These are phyloP conservation scores for Phylloscopus trochiloides DNA, from an alignment of 2,113 vertebrate genomes.

Conservation along the genomic window DNA sequence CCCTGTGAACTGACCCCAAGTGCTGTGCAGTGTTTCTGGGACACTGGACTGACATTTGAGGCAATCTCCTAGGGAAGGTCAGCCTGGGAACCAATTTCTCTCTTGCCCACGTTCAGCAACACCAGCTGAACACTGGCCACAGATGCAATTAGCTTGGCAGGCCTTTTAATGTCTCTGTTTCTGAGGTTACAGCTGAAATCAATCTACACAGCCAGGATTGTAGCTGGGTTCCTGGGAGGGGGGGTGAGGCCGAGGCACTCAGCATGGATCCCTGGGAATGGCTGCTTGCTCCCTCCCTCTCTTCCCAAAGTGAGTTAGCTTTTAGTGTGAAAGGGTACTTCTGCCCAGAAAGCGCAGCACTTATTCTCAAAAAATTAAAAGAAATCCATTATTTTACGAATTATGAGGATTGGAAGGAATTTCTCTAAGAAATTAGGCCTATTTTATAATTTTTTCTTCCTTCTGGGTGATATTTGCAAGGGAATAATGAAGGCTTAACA, in stretches of 20 bases:
- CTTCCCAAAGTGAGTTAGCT: not conserved
- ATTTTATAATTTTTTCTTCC: not conserved
- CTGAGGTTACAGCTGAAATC: not conserved
- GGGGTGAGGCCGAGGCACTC: fast-evolving
- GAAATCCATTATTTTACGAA: not conserved
- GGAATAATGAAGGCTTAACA: not conserved
- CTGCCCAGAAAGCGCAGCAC: fast-evolving
- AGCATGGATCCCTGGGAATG: fast-evolving
- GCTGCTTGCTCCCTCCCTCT: not conserved
- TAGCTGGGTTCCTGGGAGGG: not conserved
- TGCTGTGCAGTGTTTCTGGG: not conserved
- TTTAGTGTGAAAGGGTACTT: not conserved
- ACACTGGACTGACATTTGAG: not conserved
- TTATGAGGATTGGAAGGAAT: not conserved
- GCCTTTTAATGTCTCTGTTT: not conserved
- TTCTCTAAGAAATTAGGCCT: not conserved
- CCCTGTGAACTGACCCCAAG: not conserved
- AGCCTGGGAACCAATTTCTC: not conserved
- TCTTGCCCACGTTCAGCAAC: not conserved
- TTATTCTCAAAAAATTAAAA: not conserved
- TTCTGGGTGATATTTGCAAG: not conserved
- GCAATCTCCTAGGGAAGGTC: not conserved
- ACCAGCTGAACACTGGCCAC: not conserved
- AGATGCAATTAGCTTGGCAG: not conserved
- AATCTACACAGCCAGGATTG: fast-evolving